Conservation (phyloP, 2,888 invertebrate genomes). For the Acleris holmiana region DNA sequence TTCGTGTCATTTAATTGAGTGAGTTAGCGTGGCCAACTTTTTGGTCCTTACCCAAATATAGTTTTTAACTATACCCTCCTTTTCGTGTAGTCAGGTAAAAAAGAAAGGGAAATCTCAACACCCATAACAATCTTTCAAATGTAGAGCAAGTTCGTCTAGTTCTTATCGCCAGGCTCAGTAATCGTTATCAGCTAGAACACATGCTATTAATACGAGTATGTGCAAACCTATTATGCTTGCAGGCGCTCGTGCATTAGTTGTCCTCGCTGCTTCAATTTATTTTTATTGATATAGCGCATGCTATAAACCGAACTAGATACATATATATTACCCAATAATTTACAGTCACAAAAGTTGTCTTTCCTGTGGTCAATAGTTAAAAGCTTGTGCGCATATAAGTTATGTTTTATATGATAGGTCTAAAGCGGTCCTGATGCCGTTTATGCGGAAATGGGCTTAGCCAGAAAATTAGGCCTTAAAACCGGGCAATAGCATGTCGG, state of each 20-base stretch:
- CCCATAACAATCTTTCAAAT: conserved; percentile 36
- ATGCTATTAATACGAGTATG: conserved; percentile 9
- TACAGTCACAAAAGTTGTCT: too few relatives aligned
- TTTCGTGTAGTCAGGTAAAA: not conserved
- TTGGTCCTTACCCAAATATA: too few relatives aligned
- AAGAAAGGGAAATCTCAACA: conserved; percentile 3
- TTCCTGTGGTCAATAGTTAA: too few relatives aligned
- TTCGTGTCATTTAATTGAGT: too few relatives aligned
- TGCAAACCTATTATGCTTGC: conserved; percentile 12
- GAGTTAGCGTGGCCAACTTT: too few relatives aligned
- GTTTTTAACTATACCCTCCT: too few relatives aligned
- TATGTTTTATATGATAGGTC: too few relatives aligned
- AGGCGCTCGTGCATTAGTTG: conserved; percentile 13
- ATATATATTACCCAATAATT: not conserved
- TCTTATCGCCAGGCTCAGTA: conserved; percentile 43
- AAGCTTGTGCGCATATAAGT: too few relatives aligned
- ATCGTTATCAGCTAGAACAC: conserved; percentile 20
- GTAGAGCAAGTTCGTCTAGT: conserved; percentile 56
- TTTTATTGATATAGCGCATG: conserved; percentile 16
- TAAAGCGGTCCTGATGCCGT: too few relatives aligned
- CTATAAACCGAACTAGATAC: not conserved
- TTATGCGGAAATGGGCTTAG: too few relatives aligned
- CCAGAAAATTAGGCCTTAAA: too few relatives aligned
- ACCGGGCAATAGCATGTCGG: too few relatives aligned
- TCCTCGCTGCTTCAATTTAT: conserved; percentile 19